Evolutionary conservation across 1,140 invertebrate genomes (phyloP), one percentile per base, ranked within the genome.

Genomic region (Vanessa tameamea): DNA sequence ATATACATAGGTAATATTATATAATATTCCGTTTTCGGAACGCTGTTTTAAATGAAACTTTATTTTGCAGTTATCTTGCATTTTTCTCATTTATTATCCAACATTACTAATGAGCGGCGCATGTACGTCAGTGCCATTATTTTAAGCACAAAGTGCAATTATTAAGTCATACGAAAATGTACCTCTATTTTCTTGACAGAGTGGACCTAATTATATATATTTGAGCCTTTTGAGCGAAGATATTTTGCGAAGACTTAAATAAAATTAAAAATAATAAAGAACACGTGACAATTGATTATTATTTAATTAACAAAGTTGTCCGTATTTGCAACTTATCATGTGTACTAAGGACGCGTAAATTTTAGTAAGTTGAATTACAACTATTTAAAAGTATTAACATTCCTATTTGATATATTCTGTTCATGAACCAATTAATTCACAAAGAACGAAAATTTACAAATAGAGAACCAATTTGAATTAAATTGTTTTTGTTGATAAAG

Each of bases 401-500:
- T n/a, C 7, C 13, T 50, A 14, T n/a, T 14, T 50, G 13, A 2
- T 13, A 15, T n/a, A 55, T 23, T 57, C 23, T 23, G 53, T 12
- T 61, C 9, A n/a, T 55, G 53, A 55, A 20, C 23, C n/a, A 61
- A 61, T 14, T 61, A 67, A 53, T 37, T 31, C 26, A 9, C 23
- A 47, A 64, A 64, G n/a, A 16, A 47, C n/a, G 9, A 47, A 64
- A 59, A 20, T 26, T 23, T 7, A 59, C 20, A 59, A 64, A 64
- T 64, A 64, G n/a, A 64, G 7, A 48, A 48, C 20, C 37, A 69
- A 26, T 61, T 64, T 55, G 47, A 64, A 47, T 55, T 43, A 71
- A 69, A 69, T 47, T 61, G 57, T 69, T 48, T 57, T 57, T 63
- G 37, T 69, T 69, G 57, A 47, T 64, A 66, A 50, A 47, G 50